phyloP scores from a whole-genome alignment of 2,797 vertebrate species.

The Podarcis siculus region DNA sequence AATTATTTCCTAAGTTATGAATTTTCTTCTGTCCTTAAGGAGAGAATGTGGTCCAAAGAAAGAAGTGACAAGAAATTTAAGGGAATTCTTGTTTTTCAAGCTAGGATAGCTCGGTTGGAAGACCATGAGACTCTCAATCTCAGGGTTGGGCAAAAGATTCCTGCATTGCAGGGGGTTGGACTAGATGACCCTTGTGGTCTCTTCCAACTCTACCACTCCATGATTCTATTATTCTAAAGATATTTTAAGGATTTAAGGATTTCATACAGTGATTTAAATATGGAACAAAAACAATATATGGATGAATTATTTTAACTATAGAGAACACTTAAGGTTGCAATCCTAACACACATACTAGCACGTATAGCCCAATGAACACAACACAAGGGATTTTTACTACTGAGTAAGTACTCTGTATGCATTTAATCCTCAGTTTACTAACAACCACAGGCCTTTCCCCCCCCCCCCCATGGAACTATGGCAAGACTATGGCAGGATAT shows the following conservation, averaged over 20 bases:
- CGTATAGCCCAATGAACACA: neutral
- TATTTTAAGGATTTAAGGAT: neutral
- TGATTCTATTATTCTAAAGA: no score
- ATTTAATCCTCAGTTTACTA: neutral
- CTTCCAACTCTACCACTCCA: no score
- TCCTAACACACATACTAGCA: neutral
- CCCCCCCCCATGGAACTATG: neutral
- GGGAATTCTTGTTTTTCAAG: no score
- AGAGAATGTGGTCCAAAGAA: neutral
- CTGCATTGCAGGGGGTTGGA: no score
- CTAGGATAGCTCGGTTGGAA: no score
- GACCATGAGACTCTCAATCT: no score
- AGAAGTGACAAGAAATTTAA: neutral
- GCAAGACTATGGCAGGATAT: neutral
- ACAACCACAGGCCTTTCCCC: neutral
- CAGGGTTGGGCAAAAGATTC: no score
- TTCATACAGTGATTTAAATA: neutral
- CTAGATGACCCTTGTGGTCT: no score
- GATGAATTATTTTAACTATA: neutral
- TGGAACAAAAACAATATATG: no score
- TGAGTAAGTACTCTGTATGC: neutral
- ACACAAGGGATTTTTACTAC: neutral
- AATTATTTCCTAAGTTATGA: neutral
- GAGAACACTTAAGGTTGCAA: neutral
- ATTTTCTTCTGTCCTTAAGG: neutral